These are phyloP conservation scores for Venusia cambrica DNA, from an alignment of 2,888 invertebrate species.

Conservation along the genomic window DNA sequence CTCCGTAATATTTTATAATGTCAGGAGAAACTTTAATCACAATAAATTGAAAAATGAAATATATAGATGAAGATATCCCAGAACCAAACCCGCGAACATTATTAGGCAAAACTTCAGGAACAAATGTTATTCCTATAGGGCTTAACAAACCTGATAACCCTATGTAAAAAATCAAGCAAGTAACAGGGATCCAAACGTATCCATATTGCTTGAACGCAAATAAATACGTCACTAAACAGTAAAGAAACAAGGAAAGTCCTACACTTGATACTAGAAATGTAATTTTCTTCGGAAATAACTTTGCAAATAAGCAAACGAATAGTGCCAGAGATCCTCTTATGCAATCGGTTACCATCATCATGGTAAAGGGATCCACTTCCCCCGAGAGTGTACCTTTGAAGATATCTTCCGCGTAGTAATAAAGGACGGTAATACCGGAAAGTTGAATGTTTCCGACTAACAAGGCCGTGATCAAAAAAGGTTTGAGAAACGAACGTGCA, in stretches of 20 bases:
- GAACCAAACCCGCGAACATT: conserved; percentile 51
- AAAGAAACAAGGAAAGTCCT: conserved; percentile 33
- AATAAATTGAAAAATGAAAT: too few species aligned
- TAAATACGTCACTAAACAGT: conserved; percentile 36
- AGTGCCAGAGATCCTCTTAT: conserved; percentile 33
- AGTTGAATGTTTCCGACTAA: conserved; percentile 44
- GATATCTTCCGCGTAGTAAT: conserved; percentile 48
- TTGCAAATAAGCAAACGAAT: conserved; percentile 44
- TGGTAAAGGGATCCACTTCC: conserved; percentile 39
- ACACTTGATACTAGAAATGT: conserved; percentile 39
- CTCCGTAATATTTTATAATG: too few species aligned
- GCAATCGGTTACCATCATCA: conserved; percentile 47
- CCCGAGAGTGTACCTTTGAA: conserved; percentile 44
- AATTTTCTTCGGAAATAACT: conserved; percentile 37
- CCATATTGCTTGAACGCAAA: conserved; percentile 36
- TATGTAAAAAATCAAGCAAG: conserved; percentile 40
- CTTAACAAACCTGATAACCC: conserved; percentile 36
- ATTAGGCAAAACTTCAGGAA: conserved; percentile 50
- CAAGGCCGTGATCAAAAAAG: conserved; percentile 30
- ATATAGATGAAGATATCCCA: conserved; percentile 42
- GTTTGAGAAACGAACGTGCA: conserved; percentile 41
- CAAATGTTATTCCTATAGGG: conserved; percentile 48
- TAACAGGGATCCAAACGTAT: conserved; percentile 39
- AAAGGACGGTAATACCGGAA: conserved; percentile 47
- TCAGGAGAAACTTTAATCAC: too few species aligned